Evolutionary conservation across 2,797 vertebrate species (phyloP).

Genomic region (Dendrocincla fuliginosa): DNA sequence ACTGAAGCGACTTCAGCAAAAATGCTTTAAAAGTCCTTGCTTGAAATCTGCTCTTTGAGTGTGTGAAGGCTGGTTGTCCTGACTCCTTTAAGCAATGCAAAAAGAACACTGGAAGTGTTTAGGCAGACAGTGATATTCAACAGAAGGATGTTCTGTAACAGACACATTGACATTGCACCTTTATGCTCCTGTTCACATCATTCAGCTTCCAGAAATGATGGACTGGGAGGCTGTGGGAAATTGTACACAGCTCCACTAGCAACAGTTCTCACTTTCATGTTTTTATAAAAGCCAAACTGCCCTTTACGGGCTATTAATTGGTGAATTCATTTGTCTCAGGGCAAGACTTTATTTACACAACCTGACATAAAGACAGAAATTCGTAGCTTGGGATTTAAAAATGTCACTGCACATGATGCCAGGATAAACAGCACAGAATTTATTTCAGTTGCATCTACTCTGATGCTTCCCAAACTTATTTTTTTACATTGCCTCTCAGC

Average conservation of each 20-base stretch:
- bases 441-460: neutral
- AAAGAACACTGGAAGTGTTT: neutral
- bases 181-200: neutral
- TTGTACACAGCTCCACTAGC: neutral
- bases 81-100: neutral
- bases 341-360: neutral
- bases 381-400: neutral
- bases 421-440: conserved; percentile 14
- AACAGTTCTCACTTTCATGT: neutral
- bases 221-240: neutral
- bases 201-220: neutral
- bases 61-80: neutral
- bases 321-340: conserved; percentile 8
- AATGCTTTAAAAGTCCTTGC: neutral
- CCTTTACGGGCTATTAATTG: conserved; percentile 33
- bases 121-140: neutral
- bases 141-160: neutral
- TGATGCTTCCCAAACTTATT: neutral
- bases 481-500: neutral
- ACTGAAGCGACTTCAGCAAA: neutral
- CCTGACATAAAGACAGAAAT: neutral
- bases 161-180: neutral
- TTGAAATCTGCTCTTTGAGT: neutral
- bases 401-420: neutral
- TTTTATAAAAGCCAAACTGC: neutral